phyloP scores from a whole-genome alignment of 1,140 invertebrate genomes.

The Himalopsyche phryganea region DNA sequence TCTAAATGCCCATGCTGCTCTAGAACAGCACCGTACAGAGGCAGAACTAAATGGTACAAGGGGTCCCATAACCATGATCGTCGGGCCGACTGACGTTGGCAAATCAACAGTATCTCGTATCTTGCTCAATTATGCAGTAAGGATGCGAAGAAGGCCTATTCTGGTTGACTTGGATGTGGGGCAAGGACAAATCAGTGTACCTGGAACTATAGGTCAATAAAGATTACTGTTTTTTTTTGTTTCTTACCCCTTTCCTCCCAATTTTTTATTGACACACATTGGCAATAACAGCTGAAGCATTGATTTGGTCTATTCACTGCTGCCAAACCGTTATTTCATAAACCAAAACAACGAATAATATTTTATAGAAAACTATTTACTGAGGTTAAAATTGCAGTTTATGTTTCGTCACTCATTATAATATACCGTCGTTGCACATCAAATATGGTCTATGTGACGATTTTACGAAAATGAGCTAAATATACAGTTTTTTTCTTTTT shows the following conservation, averaged over 20 bases:
- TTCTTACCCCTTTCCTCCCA: not conserved
- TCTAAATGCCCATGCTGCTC: constrained; percentile 89
- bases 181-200: constrained; percentile 89
- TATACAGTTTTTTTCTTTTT: no score
- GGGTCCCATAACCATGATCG: constrained; percentile 85
- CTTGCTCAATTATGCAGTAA: constrained; percentile 90
- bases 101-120: constrained; percentile 91
- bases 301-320: no score
- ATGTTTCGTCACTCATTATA: no score
- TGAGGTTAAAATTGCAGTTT: no score
- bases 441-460: no score
- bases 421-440: no score
- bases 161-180: constrained; percentile 96
- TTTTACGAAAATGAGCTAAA: no score
- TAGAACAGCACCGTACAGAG: constrained; percentile 84
- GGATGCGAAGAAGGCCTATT: constrained; percentile 80
- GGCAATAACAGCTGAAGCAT: no score
- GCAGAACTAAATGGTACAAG: constrained; percentile 70
- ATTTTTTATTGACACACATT: not conserved
- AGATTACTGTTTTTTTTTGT: no score
- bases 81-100: constrained; percentile 93
- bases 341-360: no score
- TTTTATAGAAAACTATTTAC: no score
- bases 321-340: not conserved
- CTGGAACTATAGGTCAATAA: constrained; percentile 77